phyloP scores from a whole-genome alignment of 1,140 invertebrate species.

The Bombus vancouverensis region DNA sequence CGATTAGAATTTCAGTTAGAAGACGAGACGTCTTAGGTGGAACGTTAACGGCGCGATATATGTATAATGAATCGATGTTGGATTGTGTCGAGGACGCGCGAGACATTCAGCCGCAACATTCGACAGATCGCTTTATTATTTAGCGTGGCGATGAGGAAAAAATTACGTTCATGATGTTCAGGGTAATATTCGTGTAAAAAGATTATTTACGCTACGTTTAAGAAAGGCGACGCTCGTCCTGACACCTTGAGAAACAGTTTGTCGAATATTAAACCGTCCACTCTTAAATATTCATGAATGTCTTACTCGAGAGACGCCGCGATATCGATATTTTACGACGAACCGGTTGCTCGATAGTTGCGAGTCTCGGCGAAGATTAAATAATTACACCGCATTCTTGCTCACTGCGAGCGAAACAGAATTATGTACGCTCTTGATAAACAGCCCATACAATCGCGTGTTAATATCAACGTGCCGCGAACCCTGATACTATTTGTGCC shows the following conservation, averaged over 20 bases:
- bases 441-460: background rate
- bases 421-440: conserved; percentile 4
- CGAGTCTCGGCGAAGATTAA: conserved; percentile 29
- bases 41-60: background rate
- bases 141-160: background rate
- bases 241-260: conserved; percentile 39
- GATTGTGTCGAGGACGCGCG: background rate
- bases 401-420: background rate
- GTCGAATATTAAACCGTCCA: conserved; percentile 54
- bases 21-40: background rate
- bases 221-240: conserved; percentile 18
- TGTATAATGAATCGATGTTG: background rate
- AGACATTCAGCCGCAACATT: background rate
- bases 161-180: background rate
- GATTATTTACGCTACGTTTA: conserved; percentile 29
- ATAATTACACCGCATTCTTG: conserved; percentile 44
- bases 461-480: conserved; percentile 12
- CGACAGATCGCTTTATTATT: conserved; percentile 24
- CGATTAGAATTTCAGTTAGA: conserved; percentile 15
- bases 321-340: conserved; percentile 36
- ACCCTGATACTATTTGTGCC: background rate
- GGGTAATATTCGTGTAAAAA: background rate
- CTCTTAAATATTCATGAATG: conserved; percentile 61
- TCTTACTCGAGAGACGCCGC: conserved; percentile 39
- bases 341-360: conserved; percentile 49